Base-by-base conservation (phyloP, 1,140 invertebrate species). In the Leptinotarsa texana region DNA sequence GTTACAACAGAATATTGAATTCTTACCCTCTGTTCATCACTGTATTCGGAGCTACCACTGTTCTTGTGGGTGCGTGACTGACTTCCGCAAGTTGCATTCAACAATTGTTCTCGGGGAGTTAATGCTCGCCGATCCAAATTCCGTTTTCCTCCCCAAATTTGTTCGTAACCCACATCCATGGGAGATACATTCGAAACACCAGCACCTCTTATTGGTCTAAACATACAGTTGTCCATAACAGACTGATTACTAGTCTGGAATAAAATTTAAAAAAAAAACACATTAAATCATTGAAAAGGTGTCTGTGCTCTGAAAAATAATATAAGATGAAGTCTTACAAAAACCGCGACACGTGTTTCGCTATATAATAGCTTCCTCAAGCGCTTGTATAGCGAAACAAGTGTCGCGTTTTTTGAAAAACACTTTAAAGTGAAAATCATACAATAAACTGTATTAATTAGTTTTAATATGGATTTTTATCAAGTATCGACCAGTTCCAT, bases 11-110 rank as follows among this genome's bases (percentile, higher is more conserved):
- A 42, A 42, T 11, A 42, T 42, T 42, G 13, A 33, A 63, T 18
- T 63, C 15, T 69, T 72, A 78, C 77, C 68, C 73, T 76, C 13
- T 24, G 49, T 67, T 75, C 76, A 73, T 76, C 77, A 76, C 80
- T 79, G 57, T 75, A 77, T 47, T 82, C 81, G 5, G 78, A 80
- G 72, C 78, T 80, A 6, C 70, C 77, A 66, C 74, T 79, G 24
- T 65, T 71, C 47, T 72, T 75, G n/a, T 76, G 78, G n/a, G 70
- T 63, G 33, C 78, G 74, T 51, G 69, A 62, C 15, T 48, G 47
- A 61, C 8, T 18, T 24, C 67, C 47, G 21, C 73, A 18, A 18
- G 57, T 18, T 51, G 72, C 69, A 17, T 48, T 48, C 13, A 51
- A 27, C 13, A 78, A 49, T 47, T 75, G 77, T 24, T 80, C 79